These are phyloP conservation scores for Tromatobia lineatoria DNA, from an alignment of 2,888 invertebrate genomes.

Conservation along the genomic window DNA sequence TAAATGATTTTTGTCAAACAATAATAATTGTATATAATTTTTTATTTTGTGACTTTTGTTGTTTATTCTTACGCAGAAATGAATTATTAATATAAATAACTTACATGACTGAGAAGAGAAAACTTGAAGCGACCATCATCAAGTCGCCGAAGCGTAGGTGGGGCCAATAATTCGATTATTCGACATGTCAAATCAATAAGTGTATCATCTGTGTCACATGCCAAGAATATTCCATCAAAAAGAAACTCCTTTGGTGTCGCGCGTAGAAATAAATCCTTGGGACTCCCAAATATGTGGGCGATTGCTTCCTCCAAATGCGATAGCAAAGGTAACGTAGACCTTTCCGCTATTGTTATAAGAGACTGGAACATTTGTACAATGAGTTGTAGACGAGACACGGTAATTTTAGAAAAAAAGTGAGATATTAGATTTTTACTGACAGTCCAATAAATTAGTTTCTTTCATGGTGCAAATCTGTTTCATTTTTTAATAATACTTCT, in stretches of 20 bases:
- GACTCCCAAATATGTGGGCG: conserved; percentile 53
- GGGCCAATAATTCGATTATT: conserved; percentile 53
- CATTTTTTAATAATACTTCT: no score
- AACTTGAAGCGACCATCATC: conserved; percentile 84
- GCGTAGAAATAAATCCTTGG: conserved; percentile 70
- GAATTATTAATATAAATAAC: conserved; percentile 72
- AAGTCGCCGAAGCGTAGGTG: conserved; percentile 41
- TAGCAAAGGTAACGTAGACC: not conserved
- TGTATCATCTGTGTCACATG: conserved; percentile 46
- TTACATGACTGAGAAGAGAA: conserved; percentile 87
- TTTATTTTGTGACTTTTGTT: not conserved
- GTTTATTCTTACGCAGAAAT: not conserved
- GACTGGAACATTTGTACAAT: conserved; percentile 11
- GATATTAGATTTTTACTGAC: no score
- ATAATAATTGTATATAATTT: no score
- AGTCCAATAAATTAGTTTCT: no score
- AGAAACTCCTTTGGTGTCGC: conserved; percentile 74
- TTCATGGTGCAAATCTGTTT: no score
- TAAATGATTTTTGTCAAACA: no score
- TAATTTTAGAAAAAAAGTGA: no score
- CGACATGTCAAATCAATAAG: conserved; percentile 44
- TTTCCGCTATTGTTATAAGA: conserved; percentile 27
- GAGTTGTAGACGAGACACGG: not conserved
- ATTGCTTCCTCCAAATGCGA: conserved; percentile 37
- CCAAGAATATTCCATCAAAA: conserved; percentile 74